Evolutionary conservation across 1,140 invertebrate genomes (phyloP).

Genomic region (Cotesia vestalis): DNA sequence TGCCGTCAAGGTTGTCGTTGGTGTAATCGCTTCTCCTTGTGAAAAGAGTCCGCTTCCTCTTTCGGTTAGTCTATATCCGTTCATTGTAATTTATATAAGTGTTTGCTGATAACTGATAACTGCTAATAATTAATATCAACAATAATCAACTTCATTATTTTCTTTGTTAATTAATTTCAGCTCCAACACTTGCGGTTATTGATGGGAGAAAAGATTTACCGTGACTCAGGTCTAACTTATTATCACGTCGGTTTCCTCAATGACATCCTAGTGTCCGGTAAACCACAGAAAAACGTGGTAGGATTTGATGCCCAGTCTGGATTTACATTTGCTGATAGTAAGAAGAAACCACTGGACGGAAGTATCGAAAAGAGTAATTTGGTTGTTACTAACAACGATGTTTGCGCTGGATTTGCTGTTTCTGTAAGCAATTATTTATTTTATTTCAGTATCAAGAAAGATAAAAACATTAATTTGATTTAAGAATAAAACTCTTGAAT

Average conservation of each 20-base stretch:
- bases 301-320: conserved; percentile 67
- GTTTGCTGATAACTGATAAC: too few relatives aligned
- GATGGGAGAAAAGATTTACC: conserved; percentile 56
- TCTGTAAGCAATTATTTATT: conserved; percentile 54
- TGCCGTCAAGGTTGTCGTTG: conserved; percentile 70
- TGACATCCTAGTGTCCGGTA: conserved; percentile 56
- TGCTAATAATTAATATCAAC: conserved; percentile 3
- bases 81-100: conserved; percentile 5
- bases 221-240: conserved; percentile 59
- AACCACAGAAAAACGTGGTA: conserved; percentile 64
- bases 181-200: conserved; percentile 63
- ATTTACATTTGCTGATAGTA: conserved; percentile 68
- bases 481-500: too few relatives aligned
- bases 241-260: conserved; percentile 60
- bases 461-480: too few relatives aligned
- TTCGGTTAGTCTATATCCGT: conserved; percentile 50
- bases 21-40: conserved; percentile 58
- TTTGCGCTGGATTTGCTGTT: conserved; percentile 68
- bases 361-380: conserved; percentile 65
- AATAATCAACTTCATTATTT: conserved; percentile 15
- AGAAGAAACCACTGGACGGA: conserved; percentile 68
- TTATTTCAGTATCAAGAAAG: neutral
- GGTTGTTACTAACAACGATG: conserved; percentile 62
- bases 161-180: conserved; percentile 45
- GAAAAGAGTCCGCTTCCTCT: conserved; percentile 59